phyloP scores from a whole-genome alignment of 2,113 vertebrate genomes.

The Leiothrix lutea region DNA sequence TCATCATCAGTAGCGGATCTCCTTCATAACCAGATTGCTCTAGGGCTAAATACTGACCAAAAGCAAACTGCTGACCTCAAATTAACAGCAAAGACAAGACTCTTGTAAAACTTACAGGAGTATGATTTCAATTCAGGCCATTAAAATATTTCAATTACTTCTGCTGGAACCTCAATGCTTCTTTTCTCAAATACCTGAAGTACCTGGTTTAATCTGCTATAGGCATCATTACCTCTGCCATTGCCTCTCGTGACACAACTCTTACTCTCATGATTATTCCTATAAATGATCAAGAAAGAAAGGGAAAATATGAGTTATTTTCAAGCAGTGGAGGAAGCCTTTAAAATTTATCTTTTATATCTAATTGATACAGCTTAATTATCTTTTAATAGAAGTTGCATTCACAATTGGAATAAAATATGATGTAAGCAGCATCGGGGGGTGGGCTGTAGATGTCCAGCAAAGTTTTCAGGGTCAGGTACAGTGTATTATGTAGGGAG shows the following conservation, averaged over 20 bases:
- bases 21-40: not conserved
- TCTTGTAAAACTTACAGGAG: not conserved
- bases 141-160: not conserved
- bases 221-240: not conserved
- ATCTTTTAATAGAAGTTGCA: not conserved
- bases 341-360: not conserved
- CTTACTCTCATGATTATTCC: not conserved
- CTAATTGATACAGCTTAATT: not conserved
- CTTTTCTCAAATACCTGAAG: not conserved
- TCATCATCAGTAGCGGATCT: accelerated
- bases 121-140: not conserved
- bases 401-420: not conserved
- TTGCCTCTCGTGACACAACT: not conserved
- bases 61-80: not conserved
- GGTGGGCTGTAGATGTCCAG: not conserved
- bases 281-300: not conserved
- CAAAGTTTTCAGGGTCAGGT: not conserved
- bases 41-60: not conserved
- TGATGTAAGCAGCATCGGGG: accelerated
- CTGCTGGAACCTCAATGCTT: not conserved
- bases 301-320: not conserved
- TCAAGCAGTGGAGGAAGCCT: not conserved
- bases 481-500: not conserved
- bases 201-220: not conserved
- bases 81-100: not conserved